phyloP scores from a whole-genome alignment of 2,888 invertebrate genomes.

The Eristalis pertinax region DNA sequence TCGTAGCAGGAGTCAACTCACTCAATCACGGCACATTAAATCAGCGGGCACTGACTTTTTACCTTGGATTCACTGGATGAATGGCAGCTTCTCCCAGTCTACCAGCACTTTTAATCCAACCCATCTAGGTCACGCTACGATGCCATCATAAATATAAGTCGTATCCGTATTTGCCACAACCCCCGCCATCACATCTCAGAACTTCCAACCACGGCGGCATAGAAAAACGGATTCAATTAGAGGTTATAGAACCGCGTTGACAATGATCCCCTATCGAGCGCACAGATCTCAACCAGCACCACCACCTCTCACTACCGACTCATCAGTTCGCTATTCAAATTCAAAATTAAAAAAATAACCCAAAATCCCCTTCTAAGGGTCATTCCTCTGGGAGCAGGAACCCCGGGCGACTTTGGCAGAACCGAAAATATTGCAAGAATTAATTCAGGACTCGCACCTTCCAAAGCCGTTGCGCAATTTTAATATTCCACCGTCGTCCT shows the following conservation, averaged over 20 bases:
- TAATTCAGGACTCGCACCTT: not conserved
- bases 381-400: not conserved
- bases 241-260: not conserved
- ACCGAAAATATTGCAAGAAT: not conserved
- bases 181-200: not conserved
- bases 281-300: not conserved
- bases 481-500: not conserved
- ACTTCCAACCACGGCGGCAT: not conserved
- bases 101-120: too few species aligned
- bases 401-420: not conserved
- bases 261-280: not conserved
- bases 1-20: too few species aligned
- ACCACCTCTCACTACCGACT: not conserved
- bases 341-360: not conserved
- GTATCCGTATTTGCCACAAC: too few species aligned
- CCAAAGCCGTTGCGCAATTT: not conserved
- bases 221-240: not conserved
- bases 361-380: not conserved
- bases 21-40: too few species aligned
- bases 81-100: too few species aligned
- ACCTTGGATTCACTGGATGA: too few species aligned
- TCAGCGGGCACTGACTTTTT: too few species aligned
- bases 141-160: too few species aligned
- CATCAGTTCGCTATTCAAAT: not conserved
- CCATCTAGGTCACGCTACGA: too few species aligned